Percentiles rank a stretch among this genome's conserved stretches.
Evolutionary conservation across 2,888 invertebrate species (phyloP).

Genomic region (Mallateleia sp.): DNA sequence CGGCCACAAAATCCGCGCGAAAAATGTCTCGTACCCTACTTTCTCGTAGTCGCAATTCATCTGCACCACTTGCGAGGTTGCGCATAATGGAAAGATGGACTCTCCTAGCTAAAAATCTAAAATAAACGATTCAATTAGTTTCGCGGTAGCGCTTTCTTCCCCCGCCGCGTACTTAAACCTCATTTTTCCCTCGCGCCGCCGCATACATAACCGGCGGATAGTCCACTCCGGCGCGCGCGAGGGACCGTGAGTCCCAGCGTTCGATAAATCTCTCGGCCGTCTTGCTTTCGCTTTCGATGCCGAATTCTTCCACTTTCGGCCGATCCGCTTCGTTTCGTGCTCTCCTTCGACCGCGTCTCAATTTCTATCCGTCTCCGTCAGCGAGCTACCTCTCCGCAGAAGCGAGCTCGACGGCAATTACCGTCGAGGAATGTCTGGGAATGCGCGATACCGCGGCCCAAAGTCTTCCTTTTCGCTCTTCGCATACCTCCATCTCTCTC

Average conservation of each 20-base stretch:
- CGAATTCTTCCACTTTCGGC: slow-evolving; percentile 60
- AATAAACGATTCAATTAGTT: slow-evolving; percentile 74
- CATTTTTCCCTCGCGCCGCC: slow-evolving; percentile 11
- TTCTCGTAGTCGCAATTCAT: no score
- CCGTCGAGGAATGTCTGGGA: slow-evolving; percentile 88
- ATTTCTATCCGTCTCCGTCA: slow-evolving; percentile 61
- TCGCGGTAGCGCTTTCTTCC: slow-evolving; percentile 40
- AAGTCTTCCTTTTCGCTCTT: slow-evolving; percentile 6
- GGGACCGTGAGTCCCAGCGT: slow-evolving; percentile 25
- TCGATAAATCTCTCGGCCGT: slow-evolving; percentile 58
- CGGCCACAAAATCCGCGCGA: no score
- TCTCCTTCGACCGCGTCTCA: slow-evolving; percentile 60
- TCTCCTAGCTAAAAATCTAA: slow-evolving; percentile 36
- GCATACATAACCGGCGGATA: slow-evolving; percentile 21
- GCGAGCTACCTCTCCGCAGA: slow-evolving; percentile 54
- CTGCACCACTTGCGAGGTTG: neutral
- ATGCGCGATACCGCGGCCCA: slow-evolving; percentile 86
- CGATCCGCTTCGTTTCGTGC: slow-evolving; percentile 52
- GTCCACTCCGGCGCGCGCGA: slow-evolving; percentile 56
- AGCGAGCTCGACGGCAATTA: slow-evolving; percentile 87
- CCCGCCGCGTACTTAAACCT: neutral
- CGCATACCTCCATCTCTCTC: slow-evolving; percentile 62
- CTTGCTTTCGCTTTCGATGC: slow-evolving; percentile 26
- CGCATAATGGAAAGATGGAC: slow-evolving; percentile 52
- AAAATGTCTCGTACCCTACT: no score